Base-by-base conservation (phyloP, 2,888 invertebrate species). In the Kryphioiulus occultus region DNA sequence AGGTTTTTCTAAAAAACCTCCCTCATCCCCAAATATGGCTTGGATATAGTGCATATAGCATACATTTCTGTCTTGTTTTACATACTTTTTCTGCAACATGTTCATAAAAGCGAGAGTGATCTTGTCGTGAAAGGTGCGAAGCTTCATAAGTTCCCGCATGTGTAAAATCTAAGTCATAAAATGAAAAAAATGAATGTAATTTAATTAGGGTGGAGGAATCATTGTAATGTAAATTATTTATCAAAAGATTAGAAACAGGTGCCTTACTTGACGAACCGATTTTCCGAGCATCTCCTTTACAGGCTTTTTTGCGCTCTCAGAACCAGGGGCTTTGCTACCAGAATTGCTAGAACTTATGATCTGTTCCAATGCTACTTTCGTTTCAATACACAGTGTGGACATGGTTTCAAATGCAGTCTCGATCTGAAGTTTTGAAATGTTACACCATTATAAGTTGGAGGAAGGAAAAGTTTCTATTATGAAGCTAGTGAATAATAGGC, bases 391-490 rank as follows among this genome's bases (percentile, higher is more conserved):
- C 90, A 95, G 92, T 90, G 92, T 92, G 86, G 94, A 94, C 90
- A 95, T 91, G 85, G 93, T 93, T 89, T 94, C 94, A 90, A 95
- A 91, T 89, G 94, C 93, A 84, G 92, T 92, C 92, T 94, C 95
- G 91, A 95, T 94, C 94, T 94, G 91, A 44, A 9, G 2, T 22
- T 82, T 59, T 59, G 15, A 15, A 47, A 39, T 3, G 9, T 39
- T 17, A 47, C 15, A 47, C 15, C 17, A 10, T 47, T 10, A 15
- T 2, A 47, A 47, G 2, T 47, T 47, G 15, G 9, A 15, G 47
- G 47, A 15, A 5, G 15, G 1, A 10, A 17, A 47, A 10, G 12
- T 22, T 83, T 44, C 10, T 35, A 4, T 2, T 39, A 85, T 4
- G 15, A 3, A 22, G 42, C 47, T 2, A 17, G 15, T 47, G 47